Evolutionary conservation across 2,797 vertebrate species (phyloP).

Genomic region (Neomorphus geoffroyi): DNA sequence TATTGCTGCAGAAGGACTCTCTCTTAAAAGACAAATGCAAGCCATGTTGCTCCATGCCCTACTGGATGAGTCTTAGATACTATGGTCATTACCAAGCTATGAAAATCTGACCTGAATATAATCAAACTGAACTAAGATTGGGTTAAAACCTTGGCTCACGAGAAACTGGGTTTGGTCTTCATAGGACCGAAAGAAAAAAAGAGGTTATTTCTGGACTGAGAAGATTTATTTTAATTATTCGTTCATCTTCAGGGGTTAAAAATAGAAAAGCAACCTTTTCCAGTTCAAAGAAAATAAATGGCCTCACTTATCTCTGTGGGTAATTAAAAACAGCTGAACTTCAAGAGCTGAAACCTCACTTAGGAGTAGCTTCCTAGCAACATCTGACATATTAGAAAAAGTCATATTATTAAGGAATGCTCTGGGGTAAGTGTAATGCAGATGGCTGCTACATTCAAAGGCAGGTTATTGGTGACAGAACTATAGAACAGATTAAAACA

Average conservation of each 20-base stretch:
- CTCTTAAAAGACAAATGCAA: background rate
- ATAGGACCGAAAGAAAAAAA: background rate
- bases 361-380: background rate
- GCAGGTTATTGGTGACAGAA: background rate
- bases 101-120: background rate
- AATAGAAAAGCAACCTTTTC: conserved; percentile 58
- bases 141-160: conserved; percentile 11
- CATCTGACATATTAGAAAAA: background rate
- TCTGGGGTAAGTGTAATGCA: background rate
- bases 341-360: background rate
- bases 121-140: background rate
- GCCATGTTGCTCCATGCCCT: background rate
- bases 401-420: background rate
- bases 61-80: background rate
- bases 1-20: background rate
- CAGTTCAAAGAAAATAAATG: conserved; percentile 62
- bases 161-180: conserved; percentile 4
- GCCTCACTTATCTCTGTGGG: conserved; percentile 40
- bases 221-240: conserved; percentile 19
- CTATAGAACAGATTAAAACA: background rate
- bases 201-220: conserved; percentile 21
- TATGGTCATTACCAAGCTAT: background rate
- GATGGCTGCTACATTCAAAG: background rate
- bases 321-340: conserved; percentile 61
- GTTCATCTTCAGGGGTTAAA: conserved; percentile 55